Evolutionary conservation across 2,888 invertebrate species (phyloP).

Genomic region (Hypsopygia costalis): DNA sequence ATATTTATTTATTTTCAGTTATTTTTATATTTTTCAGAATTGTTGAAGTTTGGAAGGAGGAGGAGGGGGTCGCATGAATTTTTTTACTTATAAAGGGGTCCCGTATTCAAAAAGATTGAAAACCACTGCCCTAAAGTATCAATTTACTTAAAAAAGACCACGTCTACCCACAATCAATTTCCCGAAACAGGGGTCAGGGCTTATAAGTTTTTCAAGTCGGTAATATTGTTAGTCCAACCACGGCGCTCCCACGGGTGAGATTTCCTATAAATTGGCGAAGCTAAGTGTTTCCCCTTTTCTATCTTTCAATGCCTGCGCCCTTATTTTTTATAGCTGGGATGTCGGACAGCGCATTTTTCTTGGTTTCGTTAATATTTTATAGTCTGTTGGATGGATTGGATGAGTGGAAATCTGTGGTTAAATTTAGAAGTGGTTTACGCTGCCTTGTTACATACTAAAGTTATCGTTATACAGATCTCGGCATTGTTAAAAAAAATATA

Average conservation of each 20-base stretch:
- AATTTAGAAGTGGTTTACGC: too few relatives aligned
- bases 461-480: too few relatives aligned
- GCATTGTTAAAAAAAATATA: too few relatives aligned
- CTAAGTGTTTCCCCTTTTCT: conserved; percentile 77
- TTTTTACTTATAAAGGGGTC: too few relatives aligned
- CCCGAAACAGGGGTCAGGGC: conserved; percentile 27
- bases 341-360: neutral
- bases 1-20: too few relatives aligned
- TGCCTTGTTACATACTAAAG: too few relatives aligned
- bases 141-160: conserved; percentile 15
- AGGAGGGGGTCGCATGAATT: too few relatives aligned
- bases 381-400: too few relatives aligned
- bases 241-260: conserved; percentile 70
- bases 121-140: neutral
- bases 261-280: conserved; percentile 72
- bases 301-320: conserved; percentile 72
- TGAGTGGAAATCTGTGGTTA: too few relatives aligned
- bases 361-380: neutral
- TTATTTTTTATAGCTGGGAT: conserved; percentile 52
- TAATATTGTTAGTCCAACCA: conserved; percentile 77
- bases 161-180: conserved; percentile 38
- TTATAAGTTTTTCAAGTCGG: conserved; percentile 62
- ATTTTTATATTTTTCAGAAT: too few relatives aligned
- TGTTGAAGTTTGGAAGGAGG: too few relatives aligned
- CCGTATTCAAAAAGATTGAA: too few relatives aligned